Conservation (phyloP, 2,888 invertebrate genomes). For the Chrysomela aeneicollis region DNA sequence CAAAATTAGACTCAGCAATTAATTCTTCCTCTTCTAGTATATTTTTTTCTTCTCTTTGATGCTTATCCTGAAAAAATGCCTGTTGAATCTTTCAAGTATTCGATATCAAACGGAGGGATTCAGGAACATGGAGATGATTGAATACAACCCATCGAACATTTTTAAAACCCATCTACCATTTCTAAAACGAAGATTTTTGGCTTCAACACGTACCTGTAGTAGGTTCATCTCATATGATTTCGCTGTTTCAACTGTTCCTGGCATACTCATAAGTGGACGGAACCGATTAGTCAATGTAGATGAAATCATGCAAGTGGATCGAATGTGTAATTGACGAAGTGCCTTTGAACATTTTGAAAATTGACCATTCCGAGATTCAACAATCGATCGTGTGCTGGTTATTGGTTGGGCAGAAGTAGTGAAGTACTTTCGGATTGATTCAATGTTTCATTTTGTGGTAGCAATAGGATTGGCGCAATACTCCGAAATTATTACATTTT, state of each 20-base stretch:
- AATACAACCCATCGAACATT: too few relatives aligned
- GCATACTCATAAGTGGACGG: background rate
- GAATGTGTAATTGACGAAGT: too few relatives aligned
- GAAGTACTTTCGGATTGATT: background rate
- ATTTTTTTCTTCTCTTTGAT: too few relatives aligned
- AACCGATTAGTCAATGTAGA: background rate
- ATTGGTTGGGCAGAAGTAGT: constrained; percentile 5
- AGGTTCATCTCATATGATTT: background rate
- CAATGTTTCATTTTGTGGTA: too few relatives aligned
- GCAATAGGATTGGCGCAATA: background rate
- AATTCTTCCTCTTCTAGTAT: constrained; percentile 3
- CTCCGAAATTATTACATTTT: background rate
- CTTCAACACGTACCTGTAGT: background rate
- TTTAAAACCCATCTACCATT: constrained; percentile 5
- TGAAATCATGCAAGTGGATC: constrained; percentile 2
- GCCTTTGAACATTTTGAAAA: too few relatives aligned
- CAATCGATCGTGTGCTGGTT: constrained; percentile 8
- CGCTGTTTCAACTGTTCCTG: constrained; percentile 15
- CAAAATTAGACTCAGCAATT: constrained; percentile 7
- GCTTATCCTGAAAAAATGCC: too few relatives aligned
- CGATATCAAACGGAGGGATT: too few relatives aligned
- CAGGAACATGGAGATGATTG: too few relatives aligned
- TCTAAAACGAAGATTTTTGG: background rate
- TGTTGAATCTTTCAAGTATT: too few relatives aligned
- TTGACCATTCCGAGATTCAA: background rate